Evolutionary conservation across 1,140 invertebrate genomes (phyloP).

Genomic region (Achroia grisella): DNA sequence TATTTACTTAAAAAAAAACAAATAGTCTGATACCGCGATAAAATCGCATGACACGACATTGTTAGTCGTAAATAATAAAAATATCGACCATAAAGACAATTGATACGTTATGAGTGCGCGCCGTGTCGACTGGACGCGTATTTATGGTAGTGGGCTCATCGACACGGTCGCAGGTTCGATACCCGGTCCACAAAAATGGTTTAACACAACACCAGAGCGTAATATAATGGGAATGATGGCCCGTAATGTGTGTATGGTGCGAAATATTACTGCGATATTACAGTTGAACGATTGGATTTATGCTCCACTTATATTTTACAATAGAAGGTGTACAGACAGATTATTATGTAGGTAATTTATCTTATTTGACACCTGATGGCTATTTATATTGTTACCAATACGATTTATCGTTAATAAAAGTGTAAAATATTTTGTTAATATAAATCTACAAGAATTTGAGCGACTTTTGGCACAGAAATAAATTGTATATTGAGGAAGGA

Average conservation of each 20-base stretch:
- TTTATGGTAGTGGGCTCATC: constrained; percentile 49
- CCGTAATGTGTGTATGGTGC: constrained; percentile 47
- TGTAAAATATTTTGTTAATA: too few species aligned
- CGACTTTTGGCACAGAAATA: too few species aligned
- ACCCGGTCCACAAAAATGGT: constrained; percentile 28
- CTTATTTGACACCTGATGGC: too few species aligned
- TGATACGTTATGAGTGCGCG: constrained; percentile 48
- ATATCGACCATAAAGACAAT: constrained; percentile 31
- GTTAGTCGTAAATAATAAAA: constrained; percentile 12
- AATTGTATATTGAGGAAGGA: too few species aligned
- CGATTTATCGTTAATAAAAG: too few species aligned
- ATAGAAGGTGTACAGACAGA: too few species aligned
- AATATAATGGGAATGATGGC: constrained; percentile 47
- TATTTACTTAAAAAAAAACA: too few species aligned
- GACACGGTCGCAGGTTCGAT: constrained; percentile 39
- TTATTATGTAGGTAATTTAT: too few species aligned
- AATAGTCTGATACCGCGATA: constrained; percentile 10
- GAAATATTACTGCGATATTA: constrained; percentile 26
- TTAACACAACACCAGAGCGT: constrained; percentile 22
- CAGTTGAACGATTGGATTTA: constrained; percentile 1
- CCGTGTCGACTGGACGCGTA: constrained; percentile 23
- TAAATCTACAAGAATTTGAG: too few species aligned
- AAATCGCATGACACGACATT: constrained; percentile 17
- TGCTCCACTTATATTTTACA: constrained; percentile 29
- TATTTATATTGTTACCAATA: too few species aligned